Evolutionary conservation across 2,888 invertebrate species (phyloP), one percentile per base, ranked within the genome.

Genomic region (Latrodectus hesperus): DNA sequence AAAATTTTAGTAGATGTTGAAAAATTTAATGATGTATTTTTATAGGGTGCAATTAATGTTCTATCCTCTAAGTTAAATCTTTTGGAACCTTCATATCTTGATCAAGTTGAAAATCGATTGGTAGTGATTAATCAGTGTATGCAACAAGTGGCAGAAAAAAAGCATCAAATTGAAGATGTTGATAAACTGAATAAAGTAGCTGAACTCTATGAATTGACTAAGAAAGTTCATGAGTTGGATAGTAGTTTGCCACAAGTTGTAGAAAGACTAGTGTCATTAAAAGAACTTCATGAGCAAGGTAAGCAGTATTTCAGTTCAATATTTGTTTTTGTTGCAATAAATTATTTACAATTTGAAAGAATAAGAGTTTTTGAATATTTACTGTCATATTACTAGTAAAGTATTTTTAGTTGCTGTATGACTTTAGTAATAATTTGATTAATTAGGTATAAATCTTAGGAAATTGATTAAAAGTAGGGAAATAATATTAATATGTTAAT

Each of bases 221-320:
- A 97, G 92, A 96, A 96, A 92, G 96, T 96, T 86, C 97, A 98
- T 91, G 94, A 95, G 12, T 94, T 96, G 88, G 94, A 95, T 76
- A 95, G 96, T 92, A 94, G 97, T 86, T 91, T 97, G 88, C 96
- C 96, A 0, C 95, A 95, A 91, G 94, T 96, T 49, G 94, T 98
- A 60, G 96, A 97, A 90, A 94, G 98, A 83, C 95, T 99, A 94
- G 94, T 96, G 90, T 96, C 97, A 1, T 93, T 99, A 6, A 96
- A 97, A 92, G 94, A 95, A 5, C 93, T 99, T 9, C 98, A 99
- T 91, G 96, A 96, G 92, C 97, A 97, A 94, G 98, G 98, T 97
- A 92, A 70, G 55, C 52, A 52, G 26, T 53, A n/a, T 38, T 70
- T 38, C n/a, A 12, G 12, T 73, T 73, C 11, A 26, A 38, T 16